These are phyloP conservation scores for Saturnia japonica DNA, from an alignment of 2,888 invertebrate genomes.

Conservation along the genomic window DNA sequence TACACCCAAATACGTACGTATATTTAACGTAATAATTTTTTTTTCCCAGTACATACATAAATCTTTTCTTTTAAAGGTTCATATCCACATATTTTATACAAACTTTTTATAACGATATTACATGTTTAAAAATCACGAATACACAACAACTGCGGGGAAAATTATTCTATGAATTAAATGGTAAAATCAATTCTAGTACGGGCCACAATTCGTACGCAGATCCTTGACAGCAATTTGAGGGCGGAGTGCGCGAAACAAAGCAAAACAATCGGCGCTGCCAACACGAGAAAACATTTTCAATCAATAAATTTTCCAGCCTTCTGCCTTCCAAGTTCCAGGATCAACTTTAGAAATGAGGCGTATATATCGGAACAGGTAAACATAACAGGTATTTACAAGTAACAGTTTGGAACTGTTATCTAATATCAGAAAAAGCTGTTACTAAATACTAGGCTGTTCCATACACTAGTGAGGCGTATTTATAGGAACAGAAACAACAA, in stretches of 20 bases:
- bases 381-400: too few species aligned
- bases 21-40: not conserved
- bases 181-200: constrained; percentile 39
- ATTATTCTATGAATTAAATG: constrained; percentile 14
- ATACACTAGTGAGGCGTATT: too few species aligned
- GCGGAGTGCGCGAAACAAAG: constrained; percentile 62
- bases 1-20: not conserved
- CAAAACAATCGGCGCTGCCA: constrained; percentile 47
- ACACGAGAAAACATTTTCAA: constrained; percentile 1
- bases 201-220: constrained; percentile 33
- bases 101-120: constrained; percentile 16
- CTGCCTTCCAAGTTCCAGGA: too few species aligned
- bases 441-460: too few species aligned
- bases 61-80: not conserved
- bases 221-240: constrained; percentile 66
- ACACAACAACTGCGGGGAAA: constrained; percentile 30
- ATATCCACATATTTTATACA: constrained; percentile 3
- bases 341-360: too few species aligned
- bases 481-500: too few species aligned
- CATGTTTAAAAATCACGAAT: constrained; percentile 29
- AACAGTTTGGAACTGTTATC: too few species aligned
- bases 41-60: not conserved
- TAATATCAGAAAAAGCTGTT: too few species aligned
- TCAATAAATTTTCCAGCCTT: constrained; percentile 7
- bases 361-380: too few species aligned